Base-by-base conservation (phyloP, 2,113 vertebrate species). In the Lasiurus borealis region DNA sequence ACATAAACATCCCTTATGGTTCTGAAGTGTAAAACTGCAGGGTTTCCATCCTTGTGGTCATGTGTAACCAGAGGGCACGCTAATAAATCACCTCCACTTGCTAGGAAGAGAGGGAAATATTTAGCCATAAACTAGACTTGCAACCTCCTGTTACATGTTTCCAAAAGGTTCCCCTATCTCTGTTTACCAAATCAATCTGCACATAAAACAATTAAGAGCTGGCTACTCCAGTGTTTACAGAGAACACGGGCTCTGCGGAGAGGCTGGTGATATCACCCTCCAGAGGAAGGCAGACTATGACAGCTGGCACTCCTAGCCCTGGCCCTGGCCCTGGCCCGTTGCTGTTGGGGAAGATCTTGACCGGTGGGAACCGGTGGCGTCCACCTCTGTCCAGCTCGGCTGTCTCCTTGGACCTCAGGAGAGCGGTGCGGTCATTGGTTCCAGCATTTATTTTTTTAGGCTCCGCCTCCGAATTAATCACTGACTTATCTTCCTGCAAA, bases 31-130 rank as follows among this genome's bases (percentile, higher is more conserved):
- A 27, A 94, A 95, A 82, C 21, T 18, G 11, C 71, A 64, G 16
- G 3, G 36, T 72, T 82, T 76, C n/a, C 14, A 0, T 12, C 12
- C 15, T 7, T 90, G 36, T 12, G 34, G 34, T 18, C 25, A 19
- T 59, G 16, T 91, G 12, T 84, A 91, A 54, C 97, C 90, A 23
- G 6, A 97, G 73, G 90, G 94, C 93, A 96, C 5, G 0, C 76
- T 88, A 76, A 93, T 96, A 88, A 94, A 78, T 68, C 68, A 88
- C 76, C 83, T 88, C 84, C 80, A 97, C 94, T 94, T 6, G 1
- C 87, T 87, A 77, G 95, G 69, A 94, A 96, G 89, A 92, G 97
- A 93, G 96, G 85, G 93, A 97, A 98, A 97, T 98, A 88, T 96
- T 97, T 97, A 97, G 29, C 66, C 92, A 87, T 94, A 95, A 97